Conservation (phyloP, 1,140 invertebrate genomes). For the Galleria mellonella region DNA sequence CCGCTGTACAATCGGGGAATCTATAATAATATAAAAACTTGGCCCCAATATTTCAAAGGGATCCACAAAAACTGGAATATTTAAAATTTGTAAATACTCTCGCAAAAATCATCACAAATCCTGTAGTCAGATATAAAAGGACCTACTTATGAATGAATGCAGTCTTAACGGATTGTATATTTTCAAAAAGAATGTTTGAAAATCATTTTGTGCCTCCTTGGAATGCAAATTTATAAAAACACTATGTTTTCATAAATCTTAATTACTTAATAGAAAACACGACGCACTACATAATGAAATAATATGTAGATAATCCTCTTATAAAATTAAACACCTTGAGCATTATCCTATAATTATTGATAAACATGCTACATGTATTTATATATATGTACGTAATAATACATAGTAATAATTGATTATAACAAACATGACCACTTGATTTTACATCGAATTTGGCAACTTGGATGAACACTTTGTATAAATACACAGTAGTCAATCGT, state of each 20-base stretch:
- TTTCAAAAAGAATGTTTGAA: conserved; percentile 38
- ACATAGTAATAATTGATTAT: conserved; percentile 53
- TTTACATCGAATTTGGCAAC: conserved; percentile 69
- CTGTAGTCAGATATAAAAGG: conserved; percentile 33
- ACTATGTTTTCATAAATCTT: conserved; percentile 22
- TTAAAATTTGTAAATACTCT: conserved; percentile 50
- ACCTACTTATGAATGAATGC: conserved; percentile 50
- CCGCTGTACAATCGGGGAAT: conserved; percentile 17
- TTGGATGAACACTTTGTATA: conserved; percentile 50
- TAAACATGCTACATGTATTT: conserved; percentile 54
- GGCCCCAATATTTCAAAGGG: conserved; percentile 63
- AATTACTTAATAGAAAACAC: conserved; percentile 48
- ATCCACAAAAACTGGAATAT: conserved; percentile 57
- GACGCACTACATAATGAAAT: conserved; percentile 53
- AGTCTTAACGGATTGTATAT: conserved; percentile 63
- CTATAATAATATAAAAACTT: conserved; percentile 56
- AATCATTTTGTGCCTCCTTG: conserved; percentile 38
- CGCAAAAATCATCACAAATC: conserved; percentile 44
- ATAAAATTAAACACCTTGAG: conserved; percentile 61
- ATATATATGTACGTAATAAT: conserved; percentile 40
- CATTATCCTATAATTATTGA: conserved; percentile 60
- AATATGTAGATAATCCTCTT: conserved; percentile 50
- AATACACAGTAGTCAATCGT: too few relatives aligned
- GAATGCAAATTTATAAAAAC: conserved; percentile 59
- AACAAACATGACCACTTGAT: conserved; percentile 43